Base-by-base conservation (phyloP, 2,888 invertebrate genomes). In the Leucophora obtusa region DNA sequence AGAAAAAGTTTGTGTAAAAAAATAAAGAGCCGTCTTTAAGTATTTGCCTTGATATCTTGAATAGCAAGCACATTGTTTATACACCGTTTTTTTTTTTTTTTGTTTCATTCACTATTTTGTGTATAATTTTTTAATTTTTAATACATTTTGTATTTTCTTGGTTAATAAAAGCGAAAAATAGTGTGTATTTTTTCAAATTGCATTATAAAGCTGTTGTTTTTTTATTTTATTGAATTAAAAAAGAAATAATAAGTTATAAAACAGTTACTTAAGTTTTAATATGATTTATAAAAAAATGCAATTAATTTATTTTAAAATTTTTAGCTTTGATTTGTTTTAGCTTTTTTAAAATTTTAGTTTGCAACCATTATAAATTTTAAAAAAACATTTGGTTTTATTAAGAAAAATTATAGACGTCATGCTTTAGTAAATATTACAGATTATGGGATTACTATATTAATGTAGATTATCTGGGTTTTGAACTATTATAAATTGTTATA, bases 181-280 rank as follows among this genome's bases (percentile, higher is more conserved):
- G 47, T 66, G 60, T 60, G 47, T 76, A 56, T 76, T 71, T 54
- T 63, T 80, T 58, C 17, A 54, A 65, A 68, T 68, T 72, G 58
- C 66, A 56, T 80, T 80, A 63, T 76, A 80, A 80, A 80, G 79
- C 79, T 75, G 79, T 75, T 56, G 38, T 75, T 58, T 75, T 24
- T 69, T 75, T 68, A 35, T 65, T 65, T 74, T 59, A 71, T 78
- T 62, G 17, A 68, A 68, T 50, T 24, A 15, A 78, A 56, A 38
- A 38, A 18, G 21, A n/a, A 21, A 21, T 11, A 60, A 53, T 73
- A 60, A 70, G 54, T 60, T 66, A 74, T 59, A 70, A 70, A 66
- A 65, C 43, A 79, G 59, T 35, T 47, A 56, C 76, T 77, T 66
- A 75, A 68, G 58, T 65, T 75, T 70, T 51, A 66, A 69, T 54